phyloP scores from a whole-genome alignment of 2,113 vertebrate species.

The Eudyptes chrysolophus region DNA sequence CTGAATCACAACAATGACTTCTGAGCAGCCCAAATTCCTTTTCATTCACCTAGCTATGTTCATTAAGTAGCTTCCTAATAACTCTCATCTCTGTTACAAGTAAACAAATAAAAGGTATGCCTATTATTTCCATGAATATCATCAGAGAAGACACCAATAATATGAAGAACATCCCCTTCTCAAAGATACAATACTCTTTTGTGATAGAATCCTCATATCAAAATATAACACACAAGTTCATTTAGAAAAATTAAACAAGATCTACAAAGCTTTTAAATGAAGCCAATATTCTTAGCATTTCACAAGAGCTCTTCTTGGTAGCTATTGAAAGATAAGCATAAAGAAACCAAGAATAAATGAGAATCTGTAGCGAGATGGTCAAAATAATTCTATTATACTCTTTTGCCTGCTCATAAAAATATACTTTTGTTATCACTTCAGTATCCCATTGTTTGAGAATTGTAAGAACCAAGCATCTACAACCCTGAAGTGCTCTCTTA shows the following conservation, averaged over 20 bases:
- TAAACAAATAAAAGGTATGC: not conserved
- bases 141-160: not conserved
- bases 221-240: not conserved
- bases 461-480: not conserved
- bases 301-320: not conserved
- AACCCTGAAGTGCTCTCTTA: not conserved
- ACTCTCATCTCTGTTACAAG: conserved; percentile 12
- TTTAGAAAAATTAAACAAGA: not conserved
- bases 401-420: not conserved
- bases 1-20: conserved; percentile 41
- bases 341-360: not conserved
- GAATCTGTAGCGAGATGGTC: not conserved
- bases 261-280: not conserved
- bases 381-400: not conserved
- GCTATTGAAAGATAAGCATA: not conserved
- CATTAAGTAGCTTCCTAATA: conserved; percentile 59
- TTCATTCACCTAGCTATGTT: conserved; percentile 49
- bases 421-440: not conserved
- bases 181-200: not conserved
- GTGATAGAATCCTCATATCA: not conserved
- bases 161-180: not conserved
- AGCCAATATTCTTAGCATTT: not conserved
- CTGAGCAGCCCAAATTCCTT: conserved; percentile 29
- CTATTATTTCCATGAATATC: not conserved
- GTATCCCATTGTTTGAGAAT: not conserved